Conservation (phyloP, 2,888 invertebrate species). For the Ommatoiulus sabulosus region DNA sequence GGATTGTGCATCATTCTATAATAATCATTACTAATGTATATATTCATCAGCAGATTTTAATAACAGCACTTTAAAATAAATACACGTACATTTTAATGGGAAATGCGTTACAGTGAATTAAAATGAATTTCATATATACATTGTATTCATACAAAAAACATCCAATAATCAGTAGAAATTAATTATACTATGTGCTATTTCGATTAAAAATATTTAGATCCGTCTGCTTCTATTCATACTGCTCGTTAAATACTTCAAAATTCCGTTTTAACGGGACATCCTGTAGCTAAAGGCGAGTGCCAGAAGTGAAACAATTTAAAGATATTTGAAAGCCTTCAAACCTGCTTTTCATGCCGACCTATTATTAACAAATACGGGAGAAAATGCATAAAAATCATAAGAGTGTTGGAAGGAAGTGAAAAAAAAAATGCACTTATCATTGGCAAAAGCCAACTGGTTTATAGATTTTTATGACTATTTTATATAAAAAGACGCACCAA, state of each 20-base stretch:
- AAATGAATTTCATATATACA: no score
- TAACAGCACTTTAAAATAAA: no score
- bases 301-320: neutral
- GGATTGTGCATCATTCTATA: no score
- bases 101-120: no score
- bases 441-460: slow-evolving; percentile 43
- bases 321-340: slow-evolving; percentile 25
- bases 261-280: neutral
- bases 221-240: no score
- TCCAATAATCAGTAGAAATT: no score
- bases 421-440: slow-evolving; percentile 35
- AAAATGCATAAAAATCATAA: slow-evolving; percentile 39
- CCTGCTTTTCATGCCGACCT: neutral
- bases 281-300: neutral
- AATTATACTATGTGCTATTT: no score
- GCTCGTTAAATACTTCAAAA: neutral
- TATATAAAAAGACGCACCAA: slow-evolving; percentile 41
- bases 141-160: no score
- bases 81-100: no score
- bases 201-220: no score
- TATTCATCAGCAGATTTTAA: no score
- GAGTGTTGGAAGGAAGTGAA: neutral
- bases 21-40: no score
- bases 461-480: slow-evolving; percentile 35
- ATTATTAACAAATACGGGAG: neutral